Conservation (phyloP, 2,113 vertebrate species). For the Mystacornis crossleyi region DNA sequence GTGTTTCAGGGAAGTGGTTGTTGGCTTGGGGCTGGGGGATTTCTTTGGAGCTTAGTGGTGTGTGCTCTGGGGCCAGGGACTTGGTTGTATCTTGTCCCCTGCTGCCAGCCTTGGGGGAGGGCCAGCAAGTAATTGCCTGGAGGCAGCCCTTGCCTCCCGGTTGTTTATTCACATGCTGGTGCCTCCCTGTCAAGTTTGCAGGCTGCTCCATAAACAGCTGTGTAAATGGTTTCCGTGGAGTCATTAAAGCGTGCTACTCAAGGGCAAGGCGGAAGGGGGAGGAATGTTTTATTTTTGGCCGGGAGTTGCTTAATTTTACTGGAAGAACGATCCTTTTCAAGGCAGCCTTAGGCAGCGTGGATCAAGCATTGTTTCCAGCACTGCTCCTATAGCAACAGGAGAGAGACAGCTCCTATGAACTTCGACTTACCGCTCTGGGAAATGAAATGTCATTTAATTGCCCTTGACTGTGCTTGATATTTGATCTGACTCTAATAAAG, state of each 20-base stretch:
- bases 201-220: not conserved
- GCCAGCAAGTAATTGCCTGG: not conserved
- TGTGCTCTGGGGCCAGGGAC: not conserved
- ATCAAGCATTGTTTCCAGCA: not conserved
- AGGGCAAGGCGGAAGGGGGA: not conserved
- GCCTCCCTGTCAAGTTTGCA: not conserved
- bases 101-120: not conserved
- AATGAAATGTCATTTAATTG: constrained; percentile 47
- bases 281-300: not conserved
- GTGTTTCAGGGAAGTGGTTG: not conserved
- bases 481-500: constrained; percentile 25
- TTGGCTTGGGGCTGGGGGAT: not conserved
- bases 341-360: not conserved
- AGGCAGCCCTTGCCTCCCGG: not conserved
- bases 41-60: not conserved
- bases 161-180: not conserved
- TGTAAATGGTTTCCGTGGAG: not conserved
- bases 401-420: not conserved
- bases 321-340: not conserved
- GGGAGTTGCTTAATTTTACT: not conserved
- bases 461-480: constrained; percentile 5
- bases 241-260: not conserved
- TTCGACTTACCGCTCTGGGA: not conserved
- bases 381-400: not conserved
- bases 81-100: not conserved